Base-by-base conservation (phyloP, 2,113 vertebrate species). In the Etia nguti region DNA sequence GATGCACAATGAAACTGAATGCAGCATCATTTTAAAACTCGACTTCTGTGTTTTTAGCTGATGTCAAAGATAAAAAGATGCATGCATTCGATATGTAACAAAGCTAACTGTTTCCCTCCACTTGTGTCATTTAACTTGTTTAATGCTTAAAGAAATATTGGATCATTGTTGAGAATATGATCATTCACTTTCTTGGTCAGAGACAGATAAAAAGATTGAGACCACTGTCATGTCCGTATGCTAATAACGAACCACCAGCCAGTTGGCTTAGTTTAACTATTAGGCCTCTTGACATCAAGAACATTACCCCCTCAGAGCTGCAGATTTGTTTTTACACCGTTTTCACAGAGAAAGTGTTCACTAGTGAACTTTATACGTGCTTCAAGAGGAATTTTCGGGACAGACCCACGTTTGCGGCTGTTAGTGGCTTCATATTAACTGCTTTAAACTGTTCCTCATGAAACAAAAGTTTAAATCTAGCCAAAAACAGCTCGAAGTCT, bases 401-500 rank as follows among this genome's bases (percentile, higher is more conserved):
- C 38, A 10, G 68, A 26, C 1, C 38, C 22, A 73, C 24, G 22
- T 26, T 75, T 0, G 48, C 1, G 4, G 16, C 68, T 48, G 68
- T 4, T 70, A 70, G 2, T 3, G 2, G 22, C 38, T 73, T 73
- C 22, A 73, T 73, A 15, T 43, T 46, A 46, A 4, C 41, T 10
- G 13, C 13, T 75, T 75, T 75, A 75, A 75, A 29, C 22, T 0
- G 15, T 48, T 48, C 3, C 38, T 0, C 36, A 24, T 0, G 0
- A 0, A 43, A 46, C 38, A 46, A 8, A 18, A 8, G 4, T 4
- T 18, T 18, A 52, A 52, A 29, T 46, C 24, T 18, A 73, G 68
- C 11, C 41, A 29, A 48, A 29, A 20, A 48, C 24, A 48, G 24
- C 15, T 48, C 22, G 4, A 73, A 73, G 2, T 26, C 68, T 73